These are phyloP conservation scores for Philopedon plagiatum DNA, from an alignment of 2,888 invertebrate species.

Conservation along the genomic window DNA sequence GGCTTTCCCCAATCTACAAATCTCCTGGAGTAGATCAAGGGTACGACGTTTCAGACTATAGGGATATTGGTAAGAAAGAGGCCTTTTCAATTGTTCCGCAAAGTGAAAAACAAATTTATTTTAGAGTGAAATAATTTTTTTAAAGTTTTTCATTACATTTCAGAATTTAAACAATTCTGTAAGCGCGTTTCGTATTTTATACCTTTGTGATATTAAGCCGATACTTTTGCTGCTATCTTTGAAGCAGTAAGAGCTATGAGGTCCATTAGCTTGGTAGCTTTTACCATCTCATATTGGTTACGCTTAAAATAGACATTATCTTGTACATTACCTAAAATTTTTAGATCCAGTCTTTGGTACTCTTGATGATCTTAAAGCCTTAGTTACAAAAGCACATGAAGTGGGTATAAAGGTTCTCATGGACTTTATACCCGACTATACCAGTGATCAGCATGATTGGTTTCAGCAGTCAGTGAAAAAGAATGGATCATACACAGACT, in stretches of 20 bases:
- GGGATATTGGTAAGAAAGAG: slow-evolving; percentile 68
- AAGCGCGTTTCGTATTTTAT: too few relatives aligned
- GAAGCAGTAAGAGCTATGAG: too few relatives aligned
- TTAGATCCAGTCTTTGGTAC: slow-evolving; percentile 80
- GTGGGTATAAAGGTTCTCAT: slow-evolving; percentile 62
- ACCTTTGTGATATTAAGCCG: too few relatives aligned
- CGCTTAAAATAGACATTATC: not conserved
- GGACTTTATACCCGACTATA: slow-evolving; percentile 74
- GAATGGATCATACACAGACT: slow-evolving; percentile 72
- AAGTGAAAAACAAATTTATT: too few relatives aligned
- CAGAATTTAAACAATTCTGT: too few relatives aligned
- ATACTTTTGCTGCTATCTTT: too few relatives aligned
- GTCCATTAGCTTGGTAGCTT: too few relatives aligned
- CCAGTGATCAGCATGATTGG: slow-evolving; percentile 86
- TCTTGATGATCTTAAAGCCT: slow-evolving; percentile 77
- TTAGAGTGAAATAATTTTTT: too few relatives aligned
- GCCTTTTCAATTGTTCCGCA: too few relatives aligned
- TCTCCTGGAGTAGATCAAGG: slow-evolving; percentile 92
- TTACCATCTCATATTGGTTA: too few relatives aligned
- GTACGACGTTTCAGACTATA: slow-evolving; percentile 88
- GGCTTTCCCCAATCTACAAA: slow-evolving; percentile 88
- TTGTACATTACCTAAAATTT: not conserved
- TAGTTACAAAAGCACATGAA: slow-evolving; percentile 71
- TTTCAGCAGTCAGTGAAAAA: slow-evolving; percentile 78
- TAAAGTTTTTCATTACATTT: too few relatives aligned